These are phyloP conservation scores for Platorchestia sp. DNA, from an alignment of 1,140 invertebrate species.

Conservation along the genomic window DNA sequence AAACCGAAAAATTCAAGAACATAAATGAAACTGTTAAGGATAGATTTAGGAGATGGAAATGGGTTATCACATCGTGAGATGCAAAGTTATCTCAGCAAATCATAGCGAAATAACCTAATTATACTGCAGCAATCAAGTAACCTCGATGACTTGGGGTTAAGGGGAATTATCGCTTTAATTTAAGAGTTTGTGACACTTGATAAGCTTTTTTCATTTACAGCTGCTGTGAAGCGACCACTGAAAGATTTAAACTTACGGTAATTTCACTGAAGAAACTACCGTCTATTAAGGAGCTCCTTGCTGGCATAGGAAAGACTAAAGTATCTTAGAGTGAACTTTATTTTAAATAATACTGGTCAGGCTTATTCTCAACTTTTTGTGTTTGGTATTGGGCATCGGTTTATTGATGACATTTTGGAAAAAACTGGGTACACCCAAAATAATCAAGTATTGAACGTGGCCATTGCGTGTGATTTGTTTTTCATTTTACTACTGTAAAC, in stretches of 20 bases:
- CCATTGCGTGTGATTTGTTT: background rate
- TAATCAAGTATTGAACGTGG: background rate
- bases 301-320: background rate
- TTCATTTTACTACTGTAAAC: background rate
- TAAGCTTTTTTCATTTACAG: background rate
- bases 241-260: background rate
- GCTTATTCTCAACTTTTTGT: background rate
- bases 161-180: too few relatives aligned
- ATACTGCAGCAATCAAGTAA: background rate
- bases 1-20: too few relatives aligned
- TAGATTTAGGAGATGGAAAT: background rate
- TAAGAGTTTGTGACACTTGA: background rate
- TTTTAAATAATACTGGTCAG: background rate
- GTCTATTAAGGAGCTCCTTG: background rate
- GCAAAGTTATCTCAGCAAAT: background rate
- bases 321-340: background rate
- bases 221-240: background rate
- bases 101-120: background rate
- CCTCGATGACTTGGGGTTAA: background rate
- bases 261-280: background rate
- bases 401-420: background rate
- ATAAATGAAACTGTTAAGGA: too few relatives aligned
- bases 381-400: background rate
- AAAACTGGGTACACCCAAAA: background rate
- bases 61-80: background rate